Conservation (phyloP, 2,888 invertebrate species). For the Nemotelus nigrinus region DNA sequence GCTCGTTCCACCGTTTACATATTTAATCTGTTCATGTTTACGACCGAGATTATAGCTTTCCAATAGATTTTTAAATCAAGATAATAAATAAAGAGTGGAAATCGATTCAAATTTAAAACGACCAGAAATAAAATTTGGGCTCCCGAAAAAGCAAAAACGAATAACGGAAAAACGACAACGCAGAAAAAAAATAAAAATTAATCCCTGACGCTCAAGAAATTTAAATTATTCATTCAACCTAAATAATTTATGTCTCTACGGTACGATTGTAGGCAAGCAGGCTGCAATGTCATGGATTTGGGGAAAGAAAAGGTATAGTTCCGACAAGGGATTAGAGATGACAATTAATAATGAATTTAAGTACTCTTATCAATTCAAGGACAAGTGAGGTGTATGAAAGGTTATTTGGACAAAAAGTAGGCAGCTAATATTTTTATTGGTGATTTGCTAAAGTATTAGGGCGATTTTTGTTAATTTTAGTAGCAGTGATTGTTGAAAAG, state of each 20-base stretch:
- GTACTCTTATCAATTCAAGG: constrained; percentile 31
- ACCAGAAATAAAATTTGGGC: neutral
- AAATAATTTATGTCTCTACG: constrained; percentile 38
- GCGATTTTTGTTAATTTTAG: no score
- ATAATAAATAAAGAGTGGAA: constrained; percentile 43
- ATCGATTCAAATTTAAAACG: constrained; percentile 25
- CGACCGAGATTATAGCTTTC: constrained; percentile 41
- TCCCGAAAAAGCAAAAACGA: neutral
- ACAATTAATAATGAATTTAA: constrained; percentile 41
- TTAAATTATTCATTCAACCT: constrained; percentile 37
- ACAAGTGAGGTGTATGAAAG: neutral
- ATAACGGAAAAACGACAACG: neutral
- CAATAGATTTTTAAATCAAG: constrained; percentile 45
- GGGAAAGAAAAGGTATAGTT: constrained; percentile 23
- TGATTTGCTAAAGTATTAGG: no score
- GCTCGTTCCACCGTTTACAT: neutral
- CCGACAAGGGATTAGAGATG: constrained; percentile 18
- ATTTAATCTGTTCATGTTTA: constrained; percentile 45
- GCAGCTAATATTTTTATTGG: no score
- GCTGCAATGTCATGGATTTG: neutral
- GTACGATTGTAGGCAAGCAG: neutral
- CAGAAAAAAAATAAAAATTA: constrained; percentile 13
- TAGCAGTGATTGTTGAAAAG: no score
- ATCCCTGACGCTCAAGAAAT: constrained; percentile 36
- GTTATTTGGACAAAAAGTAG: no score